These are phyloP conservation scores for Lophochroa leadbeateri DNA, from an alignment of 2,113 vertebrate genomes.

Conservation along the genomic window DNA sequence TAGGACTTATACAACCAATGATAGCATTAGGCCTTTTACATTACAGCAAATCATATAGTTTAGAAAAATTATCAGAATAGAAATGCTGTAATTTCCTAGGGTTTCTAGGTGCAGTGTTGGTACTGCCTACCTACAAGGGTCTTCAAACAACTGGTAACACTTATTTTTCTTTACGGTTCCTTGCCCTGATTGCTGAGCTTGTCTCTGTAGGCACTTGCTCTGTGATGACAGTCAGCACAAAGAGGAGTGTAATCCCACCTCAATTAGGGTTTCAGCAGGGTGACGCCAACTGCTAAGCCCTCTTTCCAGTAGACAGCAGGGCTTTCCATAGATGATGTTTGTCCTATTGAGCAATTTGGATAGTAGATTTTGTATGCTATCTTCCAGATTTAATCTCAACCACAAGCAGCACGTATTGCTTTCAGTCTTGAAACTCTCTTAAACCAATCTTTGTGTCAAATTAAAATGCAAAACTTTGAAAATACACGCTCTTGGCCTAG, in stretches of 20 bases:
- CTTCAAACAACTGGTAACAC: background rate
- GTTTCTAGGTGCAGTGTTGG: background rate
- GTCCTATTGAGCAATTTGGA: constrained; percentile 8
- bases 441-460: background rate
- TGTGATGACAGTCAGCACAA: background rate
- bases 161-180: background rate
- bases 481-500: background rate
- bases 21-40: background rate
- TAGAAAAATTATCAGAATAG: background rate
- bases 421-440: background rate
- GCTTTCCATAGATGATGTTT: background rate
- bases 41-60: background rate
- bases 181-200: constrained; percentile 3
- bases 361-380: constrained; percentile 1
- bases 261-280: constrained; percentile 33
- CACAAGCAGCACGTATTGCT: background rate
- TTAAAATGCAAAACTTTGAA: background rate
- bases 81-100: background rate
- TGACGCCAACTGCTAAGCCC: constrained; percentile 23
- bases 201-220: background rate
- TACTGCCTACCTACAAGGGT: background rate
- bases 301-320: constrained; percentile 8
- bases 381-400: background rate
- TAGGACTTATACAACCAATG: background rate
- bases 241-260: constrained; percentile 26